These are phyloP conservation scores for Nyctibius bracteatus DNA, from an alignment of 2,113 vertebrate species.

Conservation along the genomic window DNA sequence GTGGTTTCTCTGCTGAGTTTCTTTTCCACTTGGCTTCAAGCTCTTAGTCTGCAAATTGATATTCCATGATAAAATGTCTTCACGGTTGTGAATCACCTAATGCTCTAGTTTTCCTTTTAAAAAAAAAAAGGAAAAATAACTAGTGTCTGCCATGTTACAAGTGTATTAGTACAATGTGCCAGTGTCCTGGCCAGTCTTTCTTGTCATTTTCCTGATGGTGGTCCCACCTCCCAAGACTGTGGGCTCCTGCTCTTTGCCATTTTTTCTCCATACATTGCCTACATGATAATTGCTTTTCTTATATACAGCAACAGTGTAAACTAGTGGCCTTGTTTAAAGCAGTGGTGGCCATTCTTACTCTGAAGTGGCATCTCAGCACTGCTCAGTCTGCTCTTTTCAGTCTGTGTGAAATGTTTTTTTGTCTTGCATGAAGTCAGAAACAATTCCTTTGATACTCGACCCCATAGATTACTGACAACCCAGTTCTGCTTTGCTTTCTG, in stretches of 20 bases:
- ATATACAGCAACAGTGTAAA: not conserved
- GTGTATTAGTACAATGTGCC: not conserved
- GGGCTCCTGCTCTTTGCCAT: not conserved
- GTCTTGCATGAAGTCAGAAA: not conserved
- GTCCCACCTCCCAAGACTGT: not conserved
- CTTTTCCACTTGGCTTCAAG: not conserved
- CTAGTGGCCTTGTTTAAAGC: not conserved
- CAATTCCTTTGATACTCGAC: constrained; percentile 1
- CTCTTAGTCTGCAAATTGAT: not conserved
- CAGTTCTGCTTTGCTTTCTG: not conserved
- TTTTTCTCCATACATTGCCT: not conserved
- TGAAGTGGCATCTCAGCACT: not conserved
- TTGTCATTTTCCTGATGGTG: not conserved
- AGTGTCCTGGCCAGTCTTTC: not conserved
- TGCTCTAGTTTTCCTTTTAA: not conserved
- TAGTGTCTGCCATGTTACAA: not conserved
- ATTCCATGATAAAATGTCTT: not conserved
- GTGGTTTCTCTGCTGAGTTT: not conserved
- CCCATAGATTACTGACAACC: not conserved
- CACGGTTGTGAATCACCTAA: not conserved
- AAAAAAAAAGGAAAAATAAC: not conserved
- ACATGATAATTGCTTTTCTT: not conserved
- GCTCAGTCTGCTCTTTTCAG: not conserved
- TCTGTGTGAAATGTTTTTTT: not conserved
- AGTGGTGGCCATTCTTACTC: not conserved